These are phyloP conservation scores for Sylvia atricapilla DNA, from an alignment of 2,113 vertebrate species.

Conservation along the genomic window DNA sequence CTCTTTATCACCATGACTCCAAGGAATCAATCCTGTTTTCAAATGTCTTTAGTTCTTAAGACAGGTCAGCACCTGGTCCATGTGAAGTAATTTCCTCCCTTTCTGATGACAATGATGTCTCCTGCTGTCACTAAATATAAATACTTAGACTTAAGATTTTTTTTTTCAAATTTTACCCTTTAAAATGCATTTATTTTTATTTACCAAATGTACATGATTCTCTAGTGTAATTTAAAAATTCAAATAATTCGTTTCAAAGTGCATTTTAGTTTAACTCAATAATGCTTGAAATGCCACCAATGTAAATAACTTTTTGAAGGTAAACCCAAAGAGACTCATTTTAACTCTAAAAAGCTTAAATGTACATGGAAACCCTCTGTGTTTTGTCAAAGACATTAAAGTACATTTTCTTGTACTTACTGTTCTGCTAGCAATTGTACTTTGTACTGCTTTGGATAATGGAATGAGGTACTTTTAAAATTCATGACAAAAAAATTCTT, in stretches of 20 bases:
- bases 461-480: not conserved
- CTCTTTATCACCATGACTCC: not conserved
- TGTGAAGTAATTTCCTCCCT: not conserved
- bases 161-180: not conserved
- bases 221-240: not conserved
- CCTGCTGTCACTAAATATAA: not conserved
- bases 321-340: not conserved
- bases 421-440: not conserved
- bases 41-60: not conserved
- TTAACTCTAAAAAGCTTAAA: not conserved
- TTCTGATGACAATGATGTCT: not conserved
- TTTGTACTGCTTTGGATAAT: not conserved
- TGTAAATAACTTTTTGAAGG: not conserved
- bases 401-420: conserved; percentile 35
- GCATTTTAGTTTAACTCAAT: not conserved
- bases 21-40: not conserved
- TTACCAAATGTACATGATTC: not conserved
- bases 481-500: not conserved
- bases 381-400: conserved; percentile 16
- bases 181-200: not conserved
- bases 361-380: not conserved
- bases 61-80: not conserved
- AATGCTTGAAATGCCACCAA: not conserved
- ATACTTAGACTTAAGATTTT: not conserved
- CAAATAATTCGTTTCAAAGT: not conserved